Conservation (phyloP, 2,797 vertebrate genomes). For the Spatula clypeata region DNA sequence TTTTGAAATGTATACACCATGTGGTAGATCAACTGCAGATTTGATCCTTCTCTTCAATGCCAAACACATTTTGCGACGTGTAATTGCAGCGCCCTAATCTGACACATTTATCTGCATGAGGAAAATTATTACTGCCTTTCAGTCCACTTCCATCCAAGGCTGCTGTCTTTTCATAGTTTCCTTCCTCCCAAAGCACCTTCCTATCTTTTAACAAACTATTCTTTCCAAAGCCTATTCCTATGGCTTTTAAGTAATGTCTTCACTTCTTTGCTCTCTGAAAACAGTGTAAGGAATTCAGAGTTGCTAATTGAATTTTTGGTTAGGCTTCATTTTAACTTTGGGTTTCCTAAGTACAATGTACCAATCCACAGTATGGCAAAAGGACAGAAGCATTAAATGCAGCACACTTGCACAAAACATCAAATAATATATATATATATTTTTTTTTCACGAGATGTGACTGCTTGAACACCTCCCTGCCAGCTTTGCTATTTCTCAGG, state of each 20-base stretch:
- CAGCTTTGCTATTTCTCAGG: background rate
- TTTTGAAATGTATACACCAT: background rate
- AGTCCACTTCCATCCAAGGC: background rate
- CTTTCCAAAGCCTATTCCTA: background rate
- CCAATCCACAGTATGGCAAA: background rate
- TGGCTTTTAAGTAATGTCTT: background rate
- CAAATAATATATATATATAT: background rate
- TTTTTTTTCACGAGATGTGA: background rate
- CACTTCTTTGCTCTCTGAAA: background rate
- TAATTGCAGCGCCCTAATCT: background rate
- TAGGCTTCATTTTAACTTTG: background rate
- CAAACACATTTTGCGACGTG: background rate
- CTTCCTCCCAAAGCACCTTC: background rate
- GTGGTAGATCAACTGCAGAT: background rate
- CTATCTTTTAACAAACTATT: background rate
- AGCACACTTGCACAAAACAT: background rate
- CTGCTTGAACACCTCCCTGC: background rate
- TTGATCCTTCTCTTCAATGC: background rate
- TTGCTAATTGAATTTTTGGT: background rate
- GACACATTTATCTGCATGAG: constrained; percentile 2
- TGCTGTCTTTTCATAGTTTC: background rate
- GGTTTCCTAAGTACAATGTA: background rate
- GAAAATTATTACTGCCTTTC: background rate
- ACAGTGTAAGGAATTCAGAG: background rate
- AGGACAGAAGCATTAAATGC: background rate